phyloP scores from a whole-genome alignment of 2,797 vertebrate species.

The Nannoperca australis region DNA sequence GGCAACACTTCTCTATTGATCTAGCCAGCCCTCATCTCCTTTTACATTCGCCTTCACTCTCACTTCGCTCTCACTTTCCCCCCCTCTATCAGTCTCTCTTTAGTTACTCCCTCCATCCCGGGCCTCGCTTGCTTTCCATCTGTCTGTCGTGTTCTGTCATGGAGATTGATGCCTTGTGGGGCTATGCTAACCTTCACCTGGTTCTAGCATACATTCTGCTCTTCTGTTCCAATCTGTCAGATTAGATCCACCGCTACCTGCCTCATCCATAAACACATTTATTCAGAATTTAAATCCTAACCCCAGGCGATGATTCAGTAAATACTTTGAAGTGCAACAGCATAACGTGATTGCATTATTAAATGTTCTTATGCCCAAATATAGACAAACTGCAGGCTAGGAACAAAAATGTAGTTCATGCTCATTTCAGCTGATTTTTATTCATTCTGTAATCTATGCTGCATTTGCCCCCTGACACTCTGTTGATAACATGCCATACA shows the following conservation, averaged over 20 bases:
- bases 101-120: slow-evolving; percentile 66
- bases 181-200: slow-evolving; percentile 82
- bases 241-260: slow-evolving; percentile 77
- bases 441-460: slow-evolving; percentile 73
- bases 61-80: slow-evolving; percentile 59
- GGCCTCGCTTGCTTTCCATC: slow-evolving; percentile 66
- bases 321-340: slow-evolving; percentile 85
- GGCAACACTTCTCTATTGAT: slow-evolving; percentile 82
- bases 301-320: slow-evolving; percentile 78
- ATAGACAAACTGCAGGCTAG: slow-evolving; percentile 80
- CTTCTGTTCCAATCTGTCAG: slow-evolving; percentile 82
- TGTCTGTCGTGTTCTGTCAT: slow-evolving; percentile 70
- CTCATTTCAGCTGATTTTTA: slow-evolving; percentile 78
- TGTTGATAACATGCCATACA: slow-evolving; percentile 69
- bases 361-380: slow-evolving; percentile 79
- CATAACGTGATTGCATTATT: slow-evolving; percentile 79
- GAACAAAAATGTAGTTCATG: slow-evolving; percentile 80
- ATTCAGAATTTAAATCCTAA: slow-evolving; percentile 82
- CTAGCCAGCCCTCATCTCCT: slow-evolving; percentile 72
- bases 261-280: slow-evolving; percentile 82
- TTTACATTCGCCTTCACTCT: slow-evolving; percentile 76
- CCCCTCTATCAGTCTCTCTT: slow-evolving; percentile 69
- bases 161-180: slow-evolving; percentile 76
- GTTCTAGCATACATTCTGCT: slow-evolving; percentile 67
- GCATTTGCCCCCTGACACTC: slow-evolving; percentile 70